A percentile compares a stretch with the other conserved stretches of the same genome.
phyloP scores from a whole-genome alignment of 2,888 invertebrate species.

The Horisme vitalbata region DNA sequence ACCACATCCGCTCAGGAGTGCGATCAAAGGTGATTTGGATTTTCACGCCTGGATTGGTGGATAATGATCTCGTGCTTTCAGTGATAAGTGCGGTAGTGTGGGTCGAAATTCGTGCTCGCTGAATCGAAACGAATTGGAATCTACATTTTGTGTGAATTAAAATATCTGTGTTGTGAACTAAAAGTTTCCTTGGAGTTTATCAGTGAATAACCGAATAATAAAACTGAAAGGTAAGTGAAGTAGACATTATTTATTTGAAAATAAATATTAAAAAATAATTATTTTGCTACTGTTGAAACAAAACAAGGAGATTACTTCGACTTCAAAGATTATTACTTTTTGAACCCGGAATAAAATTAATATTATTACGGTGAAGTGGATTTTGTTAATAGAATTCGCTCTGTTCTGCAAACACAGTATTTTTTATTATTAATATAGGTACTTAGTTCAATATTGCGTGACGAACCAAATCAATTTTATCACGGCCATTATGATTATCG shows the following conservation, averaged over 20 bases:
- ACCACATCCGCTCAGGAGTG: constrained; percentile 22
- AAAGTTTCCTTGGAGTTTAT: constrained; percentile 1
- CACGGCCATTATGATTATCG: too few species aligned
- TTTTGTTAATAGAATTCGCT: background rate
- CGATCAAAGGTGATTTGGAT: constrained; percentile 24
- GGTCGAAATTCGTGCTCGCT: background rate
- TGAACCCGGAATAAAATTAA: background rate
- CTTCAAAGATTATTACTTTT: background rate
- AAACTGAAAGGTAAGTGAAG: constrained; percentile 7
- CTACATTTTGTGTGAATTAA: constrained; percentile 1
- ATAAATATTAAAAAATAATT: too few species aligned
- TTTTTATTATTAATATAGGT: too few species aligned
- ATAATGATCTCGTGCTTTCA: constrained; percentile 23
- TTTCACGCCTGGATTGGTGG: constrained; percentile 21
- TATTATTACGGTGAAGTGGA: constrained; percentile 3
- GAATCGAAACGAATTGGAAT: background rate
- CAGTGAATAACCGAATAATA: background rate
- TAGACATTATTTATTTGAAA: too few species aligned
- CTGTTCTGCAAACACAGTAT: background rate
- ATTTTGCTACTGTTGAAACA: too few species aligned
- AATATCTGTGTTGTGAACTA: constrained; percentile 4
- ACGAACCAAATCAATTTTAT: background rate
- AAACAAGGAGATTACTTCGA: too few species aligned
- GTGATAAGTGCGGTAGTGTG: constrained; percentile 24
- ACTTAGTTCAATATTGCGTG: background rate